These are phyloP conservation scores for Papilio protenor DNA, from an alignment of 2,888 invertebrate species.

Conservation along the genomic window DNA sequence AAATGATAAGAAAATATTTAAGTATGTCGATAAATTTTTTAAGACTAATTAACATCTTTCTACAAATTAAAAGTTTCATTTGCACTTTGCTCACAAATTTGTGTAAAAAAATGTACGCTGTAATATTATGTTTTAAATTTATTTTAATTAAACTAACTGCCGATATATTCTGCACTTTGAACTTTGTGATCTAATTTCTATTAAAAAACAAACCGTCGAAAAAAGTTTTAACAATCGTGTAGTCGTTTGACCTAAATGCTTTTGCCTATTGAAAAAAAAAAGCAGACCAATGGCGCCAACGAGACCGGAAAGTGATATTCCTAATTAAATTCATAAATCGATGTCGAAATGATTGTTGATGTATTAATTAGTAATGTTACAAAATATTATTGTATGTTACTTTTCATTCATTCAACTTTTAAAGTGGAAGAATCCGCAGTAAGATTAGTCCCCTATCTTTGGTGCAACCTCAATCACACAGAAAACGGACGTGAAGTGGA, in stretches of 20 bases:
- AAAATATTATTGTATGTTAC: background rate
- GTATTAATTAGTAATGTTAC: constrained; percentile 44
- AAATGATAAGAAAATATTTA: background rate
- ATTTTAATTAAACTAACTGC: background rate
- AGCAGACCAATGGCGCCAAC: constrained; percentile 40
- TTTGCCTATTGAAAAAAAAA: constrained; percentile 28
- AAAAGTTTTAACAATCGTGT: background rate
- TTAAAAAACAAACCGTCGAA: constrained; percentile 1
- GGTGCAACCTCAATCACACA: background rate
- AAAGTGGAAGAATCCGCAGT: background rate
- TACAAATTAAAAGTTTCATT: background rate
- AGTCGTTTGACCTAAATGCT: background rate
- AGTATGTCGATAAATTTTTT: background rate
- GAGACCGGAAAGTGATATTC: constrained; percentile 34
- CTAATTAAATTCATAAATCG: constrained; percentile 41
- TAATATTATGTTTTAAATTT: background rate
- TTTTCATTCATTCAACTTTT: background rate
- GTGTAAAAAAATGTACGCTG: background rate
- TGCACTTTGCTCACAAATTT: background rate
- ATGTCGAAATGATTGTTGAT: constrained; percentile 49
- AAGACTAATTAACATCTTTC: background rate
- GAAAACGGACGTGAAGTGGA: too few species aligned
- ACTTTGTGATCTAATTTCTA: constrained; percentile 1
- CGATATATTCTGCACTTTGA: constrained; percentile 14
- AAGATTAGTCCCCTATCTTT: too few species aligned